These are phyloP conservation scores for Lagorchestes hirsutus DNA, from an alignment of 2,797 vertebrate genomes.

Conservation along the genomic window DNA sequence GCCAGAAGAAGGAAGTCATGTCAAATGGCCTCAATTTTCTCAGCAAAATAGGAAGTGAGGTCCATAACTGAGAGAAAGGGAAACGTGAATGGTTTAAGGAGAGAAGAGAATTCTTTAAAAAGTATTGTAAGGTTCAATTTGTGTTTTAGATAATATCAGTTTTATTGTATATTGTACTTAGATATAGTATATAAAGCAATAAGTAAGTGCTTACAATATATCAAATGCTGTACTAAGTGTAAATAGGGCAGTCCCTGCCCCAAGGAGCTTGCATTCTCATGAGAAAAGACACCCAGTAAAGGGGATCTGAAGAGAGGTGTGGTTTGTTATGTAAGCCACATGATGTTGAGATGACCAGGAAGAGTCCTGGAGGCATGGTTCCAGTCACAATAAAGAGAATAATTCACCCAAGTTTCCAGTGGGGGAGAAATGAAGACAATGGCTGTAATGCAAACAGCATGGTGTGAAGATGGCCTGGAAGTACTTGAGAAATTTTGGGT, in stretches of 20 bases:
- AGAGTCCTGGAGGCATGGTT: neutral
- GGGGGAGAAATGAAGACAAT: neutral
- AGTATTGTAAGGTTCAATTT: neutral
- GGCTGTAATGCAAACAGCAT: neutral
- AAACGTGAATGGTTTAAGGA: neutral
- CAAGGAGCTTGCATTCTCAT: neutral
- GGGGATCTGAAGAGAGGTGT: neutral
- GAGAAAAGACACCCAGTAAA: neutral
- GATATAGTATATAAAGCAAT: neutral
- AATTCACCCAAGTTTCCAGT: neutral
- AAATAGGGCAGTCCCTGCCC: neutral
- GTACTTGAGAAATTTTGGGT: neutral
- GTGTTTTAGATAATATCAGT: neutral
- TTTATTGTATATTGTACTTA: neutral
- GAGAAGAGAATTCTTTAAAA: neutral
- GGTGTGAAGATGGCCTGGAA: neutral
- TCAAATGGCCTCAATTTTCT: neutral
- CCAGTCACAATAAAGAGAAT: neutral
- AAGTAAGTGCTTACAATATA: neutral
- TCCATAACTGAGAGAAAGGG: neutral
- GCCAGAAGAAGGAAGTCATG: neutral
- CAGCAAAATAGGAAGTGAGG: neutral
- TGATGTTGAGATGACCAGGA: neutral
- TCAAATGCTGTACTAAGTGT: neutral
- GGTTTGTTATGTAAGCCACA: neutral